Conservation (phyloP, 2,888 invertebrate genomes). For the Calliscelio sp. region DNA sequence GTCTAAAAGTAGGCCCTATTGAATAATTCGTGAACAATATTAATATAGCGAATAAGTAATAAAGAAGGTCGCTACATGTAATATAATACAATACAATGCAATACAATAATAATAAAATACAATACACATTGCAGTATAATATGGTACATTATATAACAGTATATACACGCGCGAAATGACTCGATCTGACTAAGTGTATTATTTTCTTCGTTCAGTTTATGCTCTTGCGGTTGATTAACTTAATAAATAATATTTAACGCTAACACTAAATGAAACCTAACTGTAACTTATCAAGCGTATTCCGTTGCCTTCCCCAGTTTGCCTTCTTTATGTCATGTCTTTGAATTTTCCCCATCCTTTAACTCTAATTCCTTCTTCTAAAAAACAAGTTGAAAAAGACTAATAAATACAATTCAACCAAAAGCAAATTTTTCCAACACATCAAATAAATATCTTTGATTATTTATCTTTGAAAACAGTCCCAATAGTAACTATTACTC, state of each 20-base stretch:
- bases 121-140: slow-evolving; percentile 34
- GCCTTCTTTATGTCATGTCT: slow-evolving; percentile 74
- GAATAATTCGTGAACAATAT: too few relatives aligned
- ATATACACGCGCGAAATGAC: slow-evolving; percentile 85
- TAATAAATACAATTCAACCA: too few relatives aligned
- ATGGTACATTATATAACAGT: slow-evolving; percentile 72
- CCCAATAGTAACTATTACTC: too few relatives aligned
- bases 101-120: slow-evolving; percentile 42
- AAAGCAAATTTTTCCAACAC: too few relatives aligned
- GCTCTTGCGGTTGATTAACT: slow-evolving; percentile 59
- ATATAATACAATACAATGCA: slow-evolving; percentile 33
- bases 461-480: too few relatives aligned
- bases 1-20: too few relatives aligned
- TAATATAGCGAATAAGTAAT: too few relatives aligned
- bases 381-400: too few relatives aligned
- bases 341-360: too few relatives aligned
- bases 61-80: too few relatives aligned
- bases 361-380: too few relatives aligned
- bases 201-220: slow-evolving; percentile 74
- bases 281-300: slow-evolving; percentile 88
- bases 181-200: slow-evolving; percentile 86
- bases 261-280: slow-evolving; percentile 81
- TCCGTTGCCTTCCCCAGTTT: slow-evolving; percentile 90
- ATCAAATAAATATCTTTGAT: too few relatives aligned
- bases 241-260: slow-evolving; percentile 73